Evolutionary conservation across 2,888 invertebrate species (phyloP), one percentile per base, ranked within the genome.

Genomic region (Drosophila longiperda): DNA sequence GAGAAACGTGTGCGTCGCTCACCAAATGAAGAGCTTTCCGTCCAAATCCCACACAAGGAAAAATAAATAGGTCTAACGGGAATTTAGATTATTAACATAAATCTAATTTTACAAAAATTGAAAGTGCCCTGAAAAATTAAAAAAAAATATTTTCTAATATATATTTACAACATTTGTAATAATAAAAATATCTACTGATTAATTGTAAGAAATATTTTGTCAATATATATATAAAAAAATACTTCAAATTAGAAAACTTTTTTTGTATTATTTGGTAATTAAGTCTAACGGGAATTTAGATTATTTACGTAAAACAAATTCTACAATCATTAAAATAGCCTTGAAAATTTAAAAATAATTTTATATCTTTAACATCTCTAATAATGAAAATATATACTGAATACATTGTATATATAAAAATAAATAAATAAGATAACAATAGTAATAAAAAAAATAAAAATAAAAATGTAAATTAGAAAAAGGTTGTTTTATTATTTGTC

Each of bases 1-100:
- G 68, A 53, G 68, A 73, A 78, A 86, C 88, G 87, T 87, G 86
- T 82, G 74, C 70, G 53, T 49, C 53, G 36, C 61, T 53, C 32
- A 54, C 50, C 66, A 67, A 42, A 42, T 59, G 66, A 64, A 66
- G 48, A 50, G 57, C 40, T 32, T 15, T n/a, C 42, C 55, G 3
- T 48, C 29, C 20, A 23, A 34, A 15, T 26, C 15, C 59, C 52
- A 23, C 45, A 45, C 45, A 23, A 20, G 4, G 45, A 45, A 15
- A 45, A 45, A 20, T 45, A 45, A 3, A 42, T 20, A 45, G 7
- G 12, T 45, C 7, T 12, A 20, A 45, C 20, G 12, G 6, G 7
- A 1, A 7, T 20, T 45, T 12, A 7, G 6, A 42, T 7, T 20
- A 20, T 42, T 42, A 6, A 11, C 20, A 15, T 3, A 15, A 20